Evolutionary conservation across 2,113 vertebrate species (phyloP), one percentile per base, ranked within the genome.

Genomic region (Apodemus speciosus): DNA sequence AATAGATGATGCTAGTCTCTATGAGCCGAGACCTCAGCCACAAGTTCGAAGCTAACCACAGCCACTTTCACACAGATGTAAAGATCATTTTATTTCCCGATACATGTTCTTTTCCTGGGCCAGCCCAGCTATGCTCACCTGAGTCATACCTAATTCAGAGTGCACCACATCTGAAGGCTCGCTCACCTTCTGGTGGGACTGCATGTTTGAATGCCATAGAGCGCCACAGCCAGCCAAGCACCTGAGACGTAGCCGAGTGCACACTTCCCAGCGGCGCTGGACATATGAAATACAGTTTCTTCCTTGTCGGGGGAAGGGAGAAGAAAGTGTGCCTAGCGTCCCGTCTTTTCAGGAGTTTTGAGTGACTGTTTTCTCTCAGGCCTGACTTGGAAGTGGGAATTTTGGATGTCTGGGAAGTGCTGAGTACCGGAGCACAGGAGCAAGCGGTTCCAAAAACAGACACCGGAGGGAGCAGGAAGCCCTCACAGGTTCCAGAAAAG

Each of bases 381-480:
- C 35, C 56, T 86, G 72, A 64, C 66, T 81, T 68, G 51, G 46
- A n/a, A 46, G 11, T 71, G 51, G 43, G 30, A 87, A 32, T 69
- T 92, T 68, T 38, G 71, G 60, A 87, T 30, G 35, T 10, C 56
- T 53, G 18, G 4, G n/a, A 46, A 9, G 23, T 15, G 6, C 5
- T 73, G 35, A 51, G 27, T 2, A 51, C 25, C 30, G 40, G 58
- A 21, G 73, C 9, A 91, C 43, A 30, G 79, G 56, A 81, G 72
- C 30, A 18, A 81, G 60, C 43, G 92, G 27, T 91, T 51, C 89
- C 35, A 68, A 0, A 62, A 14, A 75, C 1, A 21, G 66, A 88
- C 83, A 90, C 46, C 51, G 94, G 60, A 91, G 90, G 43, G 90
- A 66, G 49, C 8, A 95, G 85, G 9, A 85, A 35, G 62, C 51